Conservation (phyloP, 2,113 vertebrate species). For the Poecile atricapillus region DNA sequence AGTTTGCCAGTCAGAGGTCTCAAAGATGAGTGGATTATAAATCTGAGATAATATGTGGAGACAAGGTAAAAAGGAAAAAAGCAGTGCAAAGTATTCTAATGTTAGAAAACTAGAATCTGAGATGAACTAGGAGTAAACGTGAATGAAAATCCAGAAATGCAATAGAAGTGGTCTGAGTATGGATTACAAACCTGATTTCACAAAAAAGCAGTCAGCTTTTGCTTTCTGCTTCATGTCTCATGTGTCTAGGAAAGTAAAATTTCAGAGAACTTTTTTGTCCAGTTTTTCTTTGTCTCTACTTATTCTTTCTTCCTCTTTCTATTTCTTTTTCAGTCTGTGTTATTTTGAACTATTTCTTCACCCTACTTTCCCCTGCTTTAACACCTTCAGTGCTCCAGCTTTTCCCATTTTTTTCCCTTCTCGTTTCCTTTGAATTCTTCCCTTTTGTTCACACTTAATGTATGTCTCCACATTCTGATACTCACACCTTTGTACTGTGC, state of each 20-base stretch:
- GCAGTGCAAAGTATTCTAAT: not conserved
- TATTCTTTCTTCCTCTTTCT: not conserved
- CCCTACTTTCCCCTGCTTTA: not conserved
- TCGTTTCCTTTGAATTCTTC: not conserved
- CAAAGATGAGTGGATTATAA: not conserved
- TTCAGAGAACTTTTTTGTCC: not conserved
- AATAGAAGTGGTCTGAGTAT: not conserved
- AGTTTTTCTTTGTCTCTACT: not conserved
- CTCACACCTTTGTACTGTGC: not conserved
- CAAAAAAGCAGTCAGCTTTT: not conserved
- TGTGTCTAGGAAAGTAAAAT: not conserved
- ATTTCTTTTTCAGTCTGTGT: not conserved
- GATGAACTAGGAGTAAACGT: not conserved
- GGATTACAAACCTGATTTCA: not conserved
- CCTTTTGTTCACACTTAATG: not conserved
- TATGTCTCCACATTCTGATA: not conserved
- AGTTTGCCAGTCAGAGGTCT: not conserved
- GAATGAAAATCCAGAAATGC: not conserved
- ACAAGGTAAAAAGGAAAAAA: not conserved
- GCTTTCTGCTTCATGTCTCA: not conserved
- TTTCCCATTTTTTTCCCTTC: not conserved
- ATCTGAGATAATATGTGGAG: not conserved
- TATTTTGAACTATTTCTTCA: not conserved
- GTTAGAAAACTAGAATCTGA: not conserved
- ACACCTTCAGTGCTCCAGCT: not conserved